phyloP scores from a whole-genome alignment of 2,113 vertebrate genomes.

The Corythaeola cristata region DNA sequence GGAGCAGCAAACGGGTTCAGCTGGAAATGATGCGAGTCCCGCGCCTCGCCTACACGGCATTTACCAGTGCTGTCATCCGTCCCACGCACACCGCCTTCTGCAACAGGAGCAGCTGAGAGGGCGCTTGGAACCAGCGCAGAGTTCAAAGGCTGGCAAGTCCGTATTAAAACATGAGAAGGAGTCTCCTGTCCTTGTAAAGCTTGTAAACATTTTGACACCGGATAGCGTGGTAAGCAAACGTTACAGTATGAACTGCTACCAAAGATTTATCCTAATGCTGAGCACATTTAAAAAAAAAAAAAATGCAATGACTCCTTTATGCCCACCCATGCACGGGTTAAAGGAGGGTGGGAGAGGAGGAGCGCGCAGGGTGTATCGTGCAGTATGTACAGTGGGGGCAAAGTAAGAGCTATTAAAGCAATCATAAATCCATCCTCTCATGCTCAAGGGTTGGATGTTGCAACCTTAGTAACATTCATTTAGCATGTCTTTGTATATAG shows the following conservation, averaged over 20 bases:
- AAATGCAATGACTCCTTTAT: background rate
- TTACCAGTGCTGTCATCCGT: background rate
- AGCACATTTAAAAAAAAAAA: background rate
- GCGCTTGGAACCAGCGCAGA: fast-evolving
- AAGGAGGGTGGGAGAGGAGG: background rate
- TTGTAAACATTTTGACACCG: no score
- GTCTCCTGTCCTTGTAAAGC: background rate
- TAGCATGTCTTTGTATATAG: no score
- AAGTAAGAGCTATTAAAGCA: background rate
- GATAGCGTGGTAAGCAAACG: background rate
- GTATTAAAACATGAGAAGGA: background rate
- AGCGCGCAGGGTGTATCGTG: fast-evolving
- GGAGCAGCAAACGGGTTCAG: no score
- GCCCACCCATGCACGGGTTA: fast-evolving
- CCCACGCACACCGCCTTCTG: background rate
- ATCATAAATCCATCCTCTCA: background rate
- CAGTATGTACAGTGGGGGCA: fast-evolving
- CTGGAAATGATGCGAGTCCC: fast-evolving
- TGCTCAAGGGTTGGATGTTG: background rate
- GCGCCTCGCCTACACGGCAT: fast-evolving
- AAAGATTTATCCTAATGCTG: no score
- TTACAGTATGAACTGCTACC: no score
- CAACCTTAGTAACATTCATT: background rate
- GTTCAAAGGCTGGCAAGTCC: background rate
- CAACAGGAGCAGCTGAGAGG: background rate